These are phyloP conservation scores for Delichon dasypus DNA, from an alignment of 2,797 vertebrate species.

Conservation along the genomic window DNA sequence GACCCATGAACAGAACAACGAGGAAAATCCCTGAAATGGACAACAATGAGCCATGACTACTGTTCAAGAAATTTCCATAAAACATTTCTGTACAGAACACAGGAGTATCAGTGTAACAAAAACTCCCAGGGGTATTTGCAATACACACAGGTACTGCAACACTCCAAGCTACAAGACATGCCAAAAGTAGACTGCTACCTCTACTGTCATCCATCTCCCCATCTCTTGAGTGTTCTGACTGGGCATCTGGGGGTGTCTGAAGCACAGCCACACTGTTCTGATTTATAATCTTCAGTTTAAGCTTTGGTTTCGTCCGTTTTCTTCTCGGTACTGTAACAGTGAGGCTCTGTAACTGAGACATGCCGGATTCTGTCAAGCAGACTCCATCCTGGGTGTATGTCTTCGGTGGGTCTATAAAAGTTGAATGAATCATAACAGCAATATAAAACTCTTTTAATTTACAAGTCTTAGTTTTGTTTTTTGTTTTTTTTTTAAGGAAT, in stretches of 20 bases:
- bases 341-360: conserved; percentile 96
- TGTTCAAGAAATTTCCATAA: background rate
- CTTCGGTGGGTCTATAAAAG: conserved; percentile 87
- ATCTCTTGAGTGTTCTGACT: conserved; percentile 90
- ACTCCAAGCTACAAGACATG: background rate
- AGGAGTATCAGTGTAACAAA: background rate
- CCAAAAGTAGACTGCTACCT: conserved; percentile 79
- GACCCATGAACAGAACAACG: background rate
- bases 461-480: background rate
- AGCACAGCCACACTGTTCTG: conserved; percentile 98
- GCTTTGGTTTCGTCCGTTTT: conserved; percentile 93
- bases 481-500: conserved; percentile 14
- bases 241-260: conserved; percentile 89
- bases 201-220: conserved; percentile 92
- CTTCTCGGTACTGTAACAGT: conserved; percentile 88
- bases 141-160: background rate
- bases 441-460: conserved; percentile 43
- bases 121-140: background rate
- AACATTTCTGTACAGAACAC: background rate
- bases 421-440: conserved; percentile 57
- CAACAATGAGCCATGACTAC: background rate
- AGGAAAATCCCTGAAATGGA: background rate
- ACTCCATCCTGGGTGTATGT: conserved; percentile 99
- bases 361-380: conserved; percentile 95
- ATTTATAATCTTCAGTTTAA: conserved; percentile 98